Evolutionary conservation across 92 coral and sea anemone genomes (phyloP).

Genomic region (Paramuricea clavata): DNA sequence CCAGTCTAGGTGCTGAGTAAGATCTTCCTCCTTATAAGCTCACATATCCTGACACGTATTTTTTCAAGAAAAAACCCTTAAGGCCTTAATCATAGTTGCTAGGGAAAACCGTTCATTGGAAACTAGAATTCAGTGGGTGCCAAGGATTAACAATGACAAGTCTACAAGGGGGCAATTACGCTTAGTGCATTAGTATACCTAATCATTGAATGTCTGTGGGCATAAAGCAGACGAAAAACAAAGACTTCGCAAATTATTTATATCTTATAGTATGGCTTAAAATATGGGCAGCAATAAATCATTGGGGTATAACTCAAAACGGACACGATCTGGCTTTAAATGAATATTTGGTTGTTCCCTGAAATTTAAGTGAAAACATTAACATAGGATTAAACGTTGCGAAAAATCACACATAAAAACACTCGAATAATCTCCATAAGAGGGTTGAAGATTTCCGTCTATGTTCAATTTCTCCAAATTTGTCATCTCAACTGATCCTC

Average conservation of each 20-base stretch:
- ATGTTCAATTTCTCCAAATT: background rate
- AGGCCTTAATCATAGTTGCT: background rate
- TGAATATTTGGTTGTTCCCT: no score
- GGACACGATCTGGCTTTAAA: no score
- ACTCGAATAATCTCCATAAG: background rate
- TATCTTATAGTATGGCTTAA: background rate
- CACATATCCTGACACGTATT: no score
- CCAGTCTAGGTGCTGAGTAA: no score
- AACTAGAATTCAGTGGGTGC: background rate
- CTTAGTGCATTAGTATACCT: no score
- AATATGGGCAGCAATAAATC: background rate
- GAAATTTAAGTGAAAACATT: no score
- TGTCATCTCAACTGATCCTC: no score
- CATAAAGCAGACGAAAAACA: background rate
- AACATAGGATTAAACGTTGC: no score
- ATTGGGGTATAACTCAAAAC: background rate
- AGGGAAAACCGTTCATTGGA: background rate
- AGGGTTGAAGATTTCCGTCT: background rate
- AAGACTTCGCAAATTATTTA: background rate
- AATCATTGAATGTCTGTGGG: background rate
- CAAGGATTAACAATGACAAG: background rate
- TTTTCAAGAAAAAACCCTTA: no score
- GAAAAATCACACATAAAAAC: background rate
- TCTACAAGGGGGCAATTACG: background rate
- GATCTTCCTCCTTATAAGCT: no score